Percentiles rank a stretch among this genome's conserved stretches.
Conservation (phyloP, 2,888 invertebrate genomes). For the Pterostichus niger region DNA sequence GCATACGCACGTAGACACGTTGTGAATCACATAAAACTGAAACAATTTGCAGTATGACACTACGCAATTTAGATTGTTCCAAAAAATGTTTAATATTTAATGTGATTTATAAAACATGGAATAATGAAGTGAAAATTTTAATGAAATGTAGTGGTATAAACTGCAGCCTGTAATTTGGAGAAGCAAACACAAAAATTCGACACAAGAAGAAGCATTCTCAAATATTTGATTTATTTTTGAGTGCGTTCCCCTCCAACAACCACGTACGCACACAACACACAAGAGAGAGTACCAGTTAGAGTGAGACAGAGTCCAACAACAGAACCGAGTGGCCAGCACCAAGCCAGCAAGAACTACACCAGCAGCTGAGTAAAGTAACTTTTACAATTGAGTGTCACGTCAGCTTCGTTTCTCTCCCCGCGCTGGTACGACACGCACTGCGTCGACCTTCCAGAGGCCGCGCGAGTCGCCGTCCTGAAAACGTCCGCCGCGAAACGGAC, state of each 20-base stretch:
- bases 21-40: too few species aligned
- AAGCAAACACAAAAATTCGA: conserved; percentile 50
- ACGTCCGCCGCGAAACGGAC: conserved; percentile 69
- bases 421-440: conserved; percentile 45
- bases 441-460: conserved; percentile 76
- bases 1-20: too few species aligned
- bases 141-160: background rate
- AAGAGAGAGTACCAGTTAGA: background rate
- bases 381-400: conserved; percentile 69
- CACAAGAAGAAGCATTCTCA: conserved; percentile 52
- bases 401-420: conserved; percentile 55
- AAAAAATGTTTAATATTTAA: too few species aligned
- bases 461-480: conserved; percentile 73
- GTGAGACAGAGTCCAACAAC: conserved; percentile 1
- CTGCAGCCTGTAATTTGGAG: conserved; percentile 35
- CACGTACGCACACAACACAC: conserved; percentile 8
- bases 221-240: conserved; percentile 60
- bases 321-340: conserved; percentile 1
- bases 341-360: conserved; percentile 43
- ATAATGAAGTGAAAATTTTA: background rate
- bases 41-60: too few species aligned
- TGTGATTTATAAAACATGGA: too few species aligned
- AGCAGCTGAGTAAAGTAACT: conserved; percentile 71
- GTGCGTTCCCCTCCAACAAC: conserved; percentile 37
- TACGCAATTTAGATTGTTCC: too few species aligned